These are phyloP conservation scores for Brienomyrus longianalis DNA, from an alignment of 2,113 vertebrate genomes.

Conservation along the genomic window DNA sequence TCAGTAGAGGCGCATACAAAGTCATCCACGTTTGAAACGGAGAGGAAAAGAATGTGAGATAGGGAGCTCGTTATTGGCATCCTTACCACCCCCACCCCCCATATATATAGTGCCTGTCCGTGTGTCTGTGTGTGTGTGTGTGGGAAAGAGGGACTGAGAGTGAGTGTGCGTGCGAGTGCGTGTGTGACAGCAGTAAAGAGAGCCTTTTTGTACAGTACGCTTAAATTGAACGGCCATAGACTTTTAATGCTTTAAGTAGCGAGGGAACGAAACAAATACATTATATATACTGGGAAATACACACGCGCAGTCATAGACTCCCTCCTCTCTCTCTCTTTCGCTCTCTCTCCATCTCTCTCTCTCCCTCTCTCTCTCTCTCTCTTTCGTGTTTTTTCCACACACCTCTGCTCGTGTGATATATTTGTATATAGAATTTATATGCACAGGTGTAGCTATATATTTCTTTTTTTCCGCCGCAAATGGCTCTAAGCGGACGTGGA, in stretches of 20 bases:
- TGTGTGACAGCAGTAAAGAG: constrained; percentile 20
- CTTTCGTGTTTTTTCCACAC: constrained; percentile 45
- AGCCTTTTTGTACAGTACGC: constrained; percentile 17
- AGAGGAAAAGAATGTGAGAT: background rate
- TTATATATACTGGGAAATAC: constrained; percentile 38
- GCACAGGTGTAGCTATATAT: constrained; percentile 45
- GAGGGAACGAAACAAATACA: constrained; percentile 28
- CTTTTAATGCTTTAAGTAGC: constrained; percentile 15
- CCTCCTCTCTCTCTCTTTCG: constrained; percentile 36
- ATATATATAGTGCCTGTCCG: background rate
- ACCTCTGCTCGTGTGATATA: constrained; percentile 57
- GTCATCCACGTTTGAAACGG: background rate
- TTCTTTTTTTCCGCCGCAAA: constrained; percentile 15
- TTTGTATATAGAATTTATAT: constrained; percentile 46
- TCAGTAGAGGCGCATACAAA: background rate
- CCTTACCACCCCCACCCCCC: constrained; percentile 4
- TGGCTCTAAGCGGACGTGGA: constrained; percentile 50
- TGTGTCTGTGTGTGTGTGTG: constrained; percentile 6
- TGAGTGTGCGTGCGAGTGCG: constrained; percentile 5
- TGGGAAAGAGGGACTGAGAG: constrained; percentile 1
- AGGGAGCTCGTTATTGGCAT: background rate
- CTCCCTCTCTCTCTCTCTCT: constrained; percentile 29
- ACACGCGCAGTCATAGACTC: constrained; percentile 41
- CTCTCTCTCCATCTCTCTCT: constrained; percentile 35
- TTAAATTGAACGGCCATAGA: constrained; percentile 19